Evolutionary conservation across 2,797 vertebrate species (phyloP), one percentile per base, ranked within the genome.

Genomic region (Valencia hispanica): DNA sequence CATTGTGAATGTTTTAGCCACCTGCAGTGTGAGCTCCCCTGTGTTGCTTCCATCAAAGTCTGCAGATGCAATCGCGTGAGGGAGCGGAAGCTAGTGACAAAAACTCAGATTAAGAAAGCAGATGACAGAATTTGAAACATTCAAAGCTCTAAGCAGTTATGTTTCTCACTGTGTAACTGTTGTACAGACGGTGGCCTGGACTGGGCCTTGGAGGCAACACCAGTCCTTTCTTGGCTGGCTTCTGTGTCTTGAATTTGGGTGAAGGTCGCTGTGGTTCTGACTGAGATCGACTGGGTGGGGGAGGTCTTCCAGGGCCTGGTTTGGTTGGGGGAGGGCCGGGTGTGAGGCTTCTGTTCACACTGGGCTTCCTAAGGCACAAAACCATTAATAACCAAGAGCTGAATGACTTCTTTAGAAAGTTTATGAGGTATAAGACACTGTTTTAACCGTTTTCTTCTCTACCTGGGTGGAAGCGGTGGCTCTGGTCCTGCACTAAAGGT

Each of bases 151-250:
- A 32, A 59, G 5, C 43, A 50, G 68, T 4, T 43, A 69, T 63
- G 1, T 75, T 2, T 72, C 94, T 97, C 84, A 99, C 98, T 70
- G 93, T 96, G 87, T 99, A 99, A 83, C 96, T 97, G 91, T 95
- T 98, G 94, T 99, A 99, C 83, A 99, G 97, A 80, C 91, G 94
- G 86, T 99, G 98, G 82, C 98, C 97, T 0, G 97, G 97, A 73
- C 95, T 96, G 83, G 98, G 98, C 82, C 98, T 96, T 18, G 97
- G 97, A 79, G 98, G 98, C 79, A 99, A 95, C 55, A 95, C 91
- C 4, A 95, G 96, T 80, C 95, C 94, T 86, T 92, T 96, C 90
- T 78, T 95, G 70, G 88, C 94, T 85, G 95, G 83, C 70, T 89
- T 90, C 66, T 84, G 78, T 1, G 74, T 12, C 74, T 81, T 87